Evolutionary conservation across 2,797 vertebrate genomes (phyloP).

Genomic region (Paramormyrops hopkinsi): DNA sequence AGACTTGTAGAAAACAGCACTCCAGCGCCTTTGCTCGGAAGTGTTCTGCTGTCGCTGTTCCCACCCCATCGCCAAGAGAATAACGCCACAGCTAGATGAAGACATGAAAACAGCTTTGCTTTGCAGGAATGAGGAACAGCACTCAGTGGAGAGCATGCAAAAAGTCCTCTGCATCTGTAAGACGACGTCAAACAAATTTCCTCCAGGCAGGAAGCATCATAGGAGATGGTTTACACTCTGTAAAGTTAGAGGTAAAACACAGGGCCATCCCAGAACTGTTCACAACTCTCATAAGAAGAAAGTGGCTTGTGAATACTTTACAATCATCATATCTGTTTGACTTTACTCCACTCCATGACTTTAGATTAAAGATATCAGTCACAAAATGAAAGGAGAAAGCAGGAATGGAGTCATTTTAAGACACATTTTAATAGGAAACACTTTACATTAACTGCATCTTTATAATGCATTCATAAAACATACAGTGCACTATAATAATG

Average conservation of each 20-base stretch:
- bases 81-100: background rate
- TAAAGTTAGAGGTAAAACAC: background rate
- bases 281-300: background rate
- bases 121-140: background rate
- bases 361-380: background rate
- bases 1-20: slow-evolving; percentile 53
- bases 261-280: background rate
- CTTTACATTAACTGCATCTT: background rate
- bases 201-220: background rate
- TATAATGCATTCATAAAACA: background rate
- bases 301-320: background rate
- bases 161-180: background rate
- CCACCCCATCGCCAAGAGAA: background rate
- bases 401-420: background rate
- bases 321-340: background rate
- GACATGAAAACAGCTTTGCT: background rate
- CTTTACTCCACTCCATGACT: background rate
- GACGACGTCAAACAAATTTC: background rate
- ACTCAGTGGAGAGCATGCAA: background rate
- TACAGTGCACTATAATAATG: background rate
- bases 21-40: background rate
- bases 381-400: background rate
- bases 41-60: background rate
- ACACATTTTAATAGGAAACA: background rate
- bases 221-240: background rate